Evolutionary conservation across 2,888 invertebrate genomes (phyloP), one percentile per base, ranked within the genome.

Genomic region (Rhopalosiphum nymphaeae): DNA sequence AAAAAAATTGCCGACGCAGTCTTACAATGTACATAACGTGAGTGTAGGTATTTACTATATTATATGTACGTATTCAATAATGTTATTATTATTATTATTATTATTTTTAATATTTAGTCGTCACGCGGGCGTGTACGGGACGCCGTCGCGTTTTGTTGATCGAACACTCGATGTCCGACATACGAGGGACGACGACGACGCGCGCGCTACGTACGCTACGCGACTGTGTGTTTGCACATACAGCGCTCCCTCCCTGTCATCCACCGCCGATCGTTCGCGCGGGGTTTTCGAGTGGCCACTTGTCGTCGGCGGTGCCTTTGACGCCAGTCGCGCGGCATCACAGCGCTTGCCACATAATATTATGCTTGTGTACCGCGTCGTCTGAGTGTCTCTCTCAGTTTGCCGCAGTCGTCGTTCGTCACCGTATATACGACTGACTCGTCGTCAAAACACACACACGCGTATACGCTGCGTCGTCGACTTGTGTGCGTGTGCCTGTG

Each of bases 241-340:
- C 36, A 78, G n/a, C 78, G 46, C 46, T 26, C 89, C 53, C 53
- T 44, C 16, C n/a, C 11, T 36, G 29, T 89, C 84, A 13, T 78
- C 44, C 56, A 9, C 25, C 78, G 53, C 29, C 57, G 84, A 13
- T 36, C 86, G 86, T 11, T n/a, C 26, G n/a, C 89, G 85, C 85
- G 78, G 84, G 26, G 56, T 93, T 36, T 78, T 85, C 93, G 89
- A 93, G 93, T 93, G 93, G 93, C 90, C 93, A 90, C 93, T 90
- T 90, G 92, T 93, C 84, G 89, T 85, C 93, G 93, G 93, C 93
- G 93, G 93, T 93, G 93, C 85, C 93, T 93, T 93, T 93, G 93
- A 93, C 93, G 93, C 90, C 90, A 49, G 90, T 61, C 93, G 93
- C 89, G 89, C 89, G 89, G 89, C 93, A 90, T 90, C 93, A 85